Evolutionary conservation across 2,797 vertebrate species (phyloP).

Genomic region (Sebastes steindachneri): DNA sequence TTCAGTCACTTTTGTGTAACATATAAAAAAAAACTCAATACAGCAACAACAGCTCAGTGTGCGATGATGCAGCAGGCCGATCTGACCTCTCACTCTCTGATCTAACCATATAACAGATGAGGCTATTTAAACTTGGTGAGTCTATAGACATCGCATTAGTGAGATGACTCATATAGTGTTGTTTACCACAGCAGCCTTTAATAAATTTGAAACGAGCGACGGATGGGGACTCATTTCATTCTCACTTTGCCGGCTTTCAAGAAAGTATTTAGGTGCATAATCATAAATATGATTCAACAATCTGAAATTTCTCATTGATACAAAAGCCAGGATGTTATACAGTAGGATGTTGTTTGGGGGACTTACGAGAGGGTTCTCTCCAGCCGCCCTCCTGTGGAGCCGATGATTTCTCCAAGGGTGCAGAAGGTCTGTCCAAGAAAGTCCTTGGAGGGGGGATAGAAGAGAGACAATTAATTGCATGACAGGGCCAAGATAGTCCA

Average conservation of each 20-base stretch:
- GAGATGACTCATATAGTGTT: conserved; percentile 15
- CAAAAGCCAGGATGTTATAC: neutral
- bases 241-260: neutral
- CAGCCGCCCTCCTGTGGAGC: conserved; percentile 90
- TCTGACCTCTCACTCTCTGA: conserved; percentile 6
- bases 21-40: conserved; percentile 22
- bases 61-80: conserved; percentile 13
- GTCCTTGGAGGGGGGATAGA: conserved; percentile 78
- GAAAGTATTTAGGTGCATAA: conserved; percentile 43
- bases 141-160: conserved; percentile 22
- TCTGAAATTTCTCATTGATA: neutral
- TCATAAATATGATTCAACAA: conserved; percentile 14
- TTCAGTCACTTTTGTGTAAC: neutral
- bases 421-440: conserved; percentile 96
- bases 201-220: conserved; percentile 39
- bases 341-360: neutral
- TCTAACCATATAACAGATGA: conserved; percentile 38
- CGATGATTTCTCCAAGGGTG: conserved; percentile 96
- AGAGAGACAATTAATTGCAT: conserved; percentile 18
- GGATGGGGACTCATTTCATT: conserved; percentile 18
- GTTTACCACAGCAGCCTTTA: conserved; percentile 29
- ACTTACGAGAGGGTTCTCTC: conserved; percentile 94
- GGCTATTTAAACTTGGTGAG: conserved; percentile 29
- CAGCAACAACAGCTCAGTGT: neutral
- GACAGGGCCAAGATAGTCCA: neutral